phyloP scores from a whole-genome alignment of 2,888 invertebrate genomes.

The Saturnia japonica region DNA sequence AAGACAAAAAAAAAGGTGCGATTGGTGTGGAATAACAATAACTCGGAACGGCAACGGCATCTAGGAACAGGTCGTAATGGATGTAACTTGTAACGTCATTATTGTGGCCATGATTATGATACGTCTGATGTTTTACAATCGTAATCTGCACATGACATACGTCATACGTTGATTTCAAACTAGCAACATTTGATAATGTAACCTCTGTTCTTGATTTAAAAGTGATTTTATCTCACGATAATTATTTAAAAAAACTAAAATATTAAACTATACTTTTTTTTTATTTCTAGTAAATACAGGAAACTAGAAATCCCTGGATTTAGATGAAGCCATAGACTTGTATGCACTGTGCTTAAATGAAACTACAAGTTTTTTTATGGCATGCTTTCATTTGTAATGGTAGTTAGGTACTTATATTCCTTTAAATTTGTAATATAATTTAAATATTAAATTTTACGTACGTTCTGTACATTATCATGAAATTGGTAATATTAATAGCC shows the following conservation, averaged over 20 bases:
- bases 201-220: neutral
- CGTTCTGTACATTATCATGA: neutral
- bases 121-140: neutral
- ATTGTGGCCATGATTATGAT: neutral
- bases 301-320: neutral
- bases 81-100: slow-evolving; percentile 12
- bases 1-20: slow-evolving; percentile 44
- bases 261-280: neutral
- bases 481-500: neutral
- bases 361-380: no score
- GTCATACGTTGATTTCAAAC: neutral
- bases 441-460: neutral
- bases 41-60: slow-evolving; percentile 21
- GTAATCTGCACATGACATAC: neutral
- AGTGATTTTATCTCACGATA: neutral
- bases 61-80: slow-evolving; percentile 18
- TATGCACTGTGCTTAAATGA: neutral
- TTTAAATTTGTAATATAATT: neutral
- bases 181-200: neutral
- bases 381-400: neutral
- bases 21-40: slow-evolving; percentile 52
- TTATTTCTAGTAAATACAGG: neutral
- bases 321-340: neutral
- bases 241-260: neutral
- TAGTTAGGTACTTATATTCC: neutral